These are phyloP conservation scores for Zaprionus davidi DNA, from an alignment of 1,140 invertebrate species.

Conservation along the genomic window DNA sequence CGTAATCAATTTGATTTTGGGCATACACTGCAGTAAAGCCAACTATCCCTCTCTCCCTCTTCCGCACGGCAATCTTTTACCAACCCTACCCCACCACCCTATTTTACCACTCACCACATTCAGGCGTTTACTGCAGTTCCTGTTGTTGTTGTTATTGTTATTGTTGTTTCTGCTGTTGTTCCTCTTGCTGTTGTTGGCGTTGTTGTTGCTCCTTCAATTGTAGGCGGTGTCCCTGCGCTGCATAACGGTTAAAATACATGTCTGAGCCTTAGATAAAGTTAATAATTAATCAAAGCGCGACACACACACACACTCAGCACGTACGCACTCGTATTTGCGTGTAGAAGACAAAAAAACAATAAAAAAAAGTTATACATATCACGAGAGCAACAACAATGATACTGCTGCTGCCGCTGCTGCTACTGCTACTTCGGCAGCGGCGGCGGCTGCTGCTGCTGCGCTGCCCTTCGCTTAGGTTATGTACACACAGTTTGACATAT, in stretches of 20 bases:
- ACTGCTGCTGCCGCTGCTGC: slow-evolving; percentile 2
- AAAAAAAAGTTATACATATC: slow-evolving; percentile 36
- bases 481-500: slow-evolving; percentile 43
- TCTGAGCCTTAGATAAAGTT: slow-evolving; percentile 13
- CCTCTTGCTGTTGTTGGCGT: slow-evolving; percentile 1
- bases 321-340: slow-evolving; percentile 9
- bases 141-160: slow-evolving; percentile 4
- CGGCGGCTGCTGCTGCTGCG: slow-evolving; percentile 19
- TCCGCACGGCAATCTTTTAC: not conserved
- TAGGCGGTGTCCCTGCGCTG: slow-evolving; percentile 48
- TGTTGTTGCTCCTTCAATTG: slow-evolving; percentile 33
- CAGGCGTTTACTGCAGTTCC: slow-evolving; percentile 25
- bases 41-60: not conserved
- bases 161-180: slow-evolving; percentile 10
- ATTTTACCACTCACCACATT: slow-evolving; percentile 28
- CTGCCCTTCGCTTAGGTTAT: slow-evolving; percentile 50
- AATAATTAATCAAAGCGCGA: slow-evolving; percentile 17
- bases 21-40: slow-evolving; percentile 19
- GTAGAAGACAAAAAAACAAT: slow-evolving; percentile 19
- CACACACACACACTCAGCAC: slow-evolving; percentile 6
- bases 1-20: slow-evolving; percentile 49
- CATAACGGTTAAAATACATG: slow-evolving; percentile 38
- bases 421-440: slow-evolving; percentile 5
- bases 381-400: slow-evolving; percentile 28
- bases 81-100: slow-evolving; percentile 4